Percentiles rank a stretch among this genome's conserved stretches.
These are phyloP conservation scores for Drosophila birchii DNA, from an alignment of 2,888 invertebrate genomes.

Conservation along the genomic window DNA sequence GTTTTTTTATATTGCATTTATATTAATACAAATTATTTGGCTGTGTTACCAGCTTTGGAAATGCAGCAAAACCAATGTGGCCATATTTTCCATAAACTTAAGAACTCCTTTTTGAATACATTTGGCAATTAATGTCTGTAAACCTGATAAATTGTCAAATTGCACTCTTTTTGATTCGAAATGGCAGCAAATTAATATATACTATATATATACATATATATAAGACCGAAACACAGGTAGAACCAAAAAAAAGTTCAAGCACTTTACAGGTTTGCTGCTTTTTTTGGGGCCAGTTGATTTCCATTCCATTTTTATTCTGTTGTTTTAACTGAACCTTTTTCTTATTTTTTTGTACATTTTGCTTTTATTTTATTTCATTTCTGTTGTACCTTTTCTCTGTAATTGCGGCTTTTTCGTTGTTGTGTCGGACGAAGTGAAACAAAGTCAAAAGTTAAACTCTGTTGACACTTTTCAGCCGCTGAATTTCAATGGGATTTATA, in stretches of 20 bases:
- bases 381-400: constrained; percentile 15
- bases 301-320: constrained; percentile 34
- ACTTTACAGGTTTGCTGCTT: constrained; percentile 62
- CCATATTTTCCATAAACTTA: neutral
- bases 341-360: neutral
- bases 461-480: constrained; percentile 66
- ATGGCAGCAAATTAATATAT: constrained; percentile 14
- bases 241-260: constrained; percentile 60
- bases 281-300: constrained; percentile 43
- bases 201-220: constrained; percentile 35
- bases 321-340: constrained; percentile 18
- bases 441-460: constrained; percentile 72
- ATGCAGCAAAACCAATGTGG: neutral
- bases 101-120: neutral
- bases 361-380: constrained; percentile 12
- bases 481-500: constrained; percentile 49
- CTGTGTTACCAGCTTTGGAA: neutral
- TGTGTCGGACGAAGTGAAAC: constrained; percentile 34
- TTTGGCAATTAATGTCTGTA: neutral
- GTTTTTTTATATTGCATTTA: too few relatives aligned
- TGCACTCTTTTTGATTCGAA: constrained; percentile 1
- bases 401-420: constrained; percentile 19
- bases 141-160: constrained; percentile 18
- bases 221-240: constrained; percentile 17
- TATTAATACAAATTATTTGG: neutral